Base-by-base conservation (phyloP, 2,797 vertebrate species). In the Orientallactaga sibirica region DNA sequence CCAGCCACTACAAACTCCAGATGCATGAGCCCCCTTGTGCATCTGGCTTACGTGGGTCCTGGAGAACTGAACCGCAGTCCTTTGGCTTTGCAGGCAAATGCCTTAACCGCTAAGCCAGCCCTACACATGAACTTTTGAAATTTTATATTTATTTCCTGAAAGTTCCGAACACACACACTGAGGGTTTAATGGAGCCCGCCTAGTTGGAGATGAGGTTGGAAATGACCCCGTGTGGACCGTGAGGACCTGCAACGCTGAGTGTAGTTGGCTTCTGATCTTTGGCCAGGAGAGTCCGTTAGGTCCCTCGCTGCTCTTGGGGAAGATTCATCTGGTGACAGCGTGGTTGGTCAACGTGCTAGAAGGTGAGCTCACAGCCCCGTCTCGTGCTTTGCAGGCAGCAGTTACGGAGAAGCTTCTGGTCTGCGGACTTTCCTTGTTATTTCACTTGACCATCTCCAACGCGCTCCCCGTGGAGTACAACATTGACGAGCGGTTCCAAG, bases 401-500 rank as follows among this genome's bases (percentile, higher is more conserved):
- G 99, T 99, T 61, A 98, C 99, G 96, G 98, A 99, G 98, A 99
- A 99, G 97, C 98, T 99, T 92, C 96, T 98, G 43, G 98, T 99
- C 25, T 99, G 99, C 93, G 99, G 98, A 11, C 96, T 99, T 70
- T 99, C 99, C 7, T 98, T 99, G 92, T 97, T 97, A 58, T 98
- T 99, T 96, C 99, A 99, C 95, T 97, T 99, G 98, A 99, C 98
- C 9, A 95, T 99, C 97, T 99, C 98, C 82, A 98, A 98, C 92
- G 97, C 98, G 81, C 98, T 99, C 61, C 99, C 99, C 0, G 99
- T 99, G 97, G 99, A 99, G 80, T 98, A 98, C 96, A 98, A 99
- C 97, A 98, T 99, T 24, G 98, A 99, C 0, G 98, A 99, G 48
- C 95, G 98, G 91, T 99, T 99, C 93, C 98, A 98, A 95, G 98